Conservation (phyloP, 2,113 vertebrate genomes). For the Rana temporaria region DNA sequence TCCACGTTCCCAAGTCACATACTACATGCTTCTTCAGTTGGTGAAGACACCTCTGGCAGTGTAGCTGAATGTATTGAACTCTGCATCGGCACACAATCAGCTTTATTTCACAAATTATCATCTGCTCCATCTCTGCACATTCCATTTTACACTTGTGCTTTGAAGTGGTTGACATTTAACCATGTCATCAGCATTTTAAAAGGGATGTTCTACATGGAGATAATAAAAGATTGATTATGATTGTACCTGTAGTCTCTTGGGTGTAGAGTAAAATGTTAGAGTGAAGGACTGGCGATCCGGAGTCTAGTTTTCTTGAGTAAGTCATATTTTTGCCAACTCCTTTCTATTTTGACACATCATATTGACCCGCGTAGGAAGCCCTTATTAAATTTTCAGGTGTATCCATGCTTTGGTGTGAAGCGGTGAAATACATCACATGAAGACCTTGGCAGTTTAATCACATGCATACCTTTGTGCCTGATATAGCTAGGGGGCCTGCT, state of each 20-base stretch:
- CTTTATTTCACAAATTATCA: too few species aligned
- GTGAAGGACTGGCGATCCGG: not conserved
- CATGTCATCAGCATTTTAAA: slow-evolving; percentile 31
- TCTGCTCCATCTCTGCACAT: not conserved
- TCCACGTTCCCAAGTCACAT: too few species aligned
- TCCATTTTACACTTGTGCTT: slow-evolving; percentile 8
- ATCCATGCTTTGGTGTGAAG: not conserved
- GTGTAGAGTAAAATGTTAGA: not conserved
- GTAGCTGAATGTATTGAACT: too few species aligned
- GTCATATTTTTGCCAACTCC: not conserved
- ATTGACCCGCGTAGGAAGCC: not conserved
- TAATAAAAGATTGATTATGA: slow-evolving; percentile 37
- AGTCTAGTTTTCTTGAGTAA: not conserved
- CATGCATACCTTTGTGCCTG: too few species aligned
- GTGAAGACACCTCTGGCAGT: too few species aligned
- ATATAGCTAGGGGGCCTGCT: too few species aligned
- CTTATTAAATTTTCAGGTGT: not conserved
- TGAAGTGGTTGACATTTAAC: slow-evolving; percentile 32
- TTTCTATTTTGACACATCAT: not conserved
- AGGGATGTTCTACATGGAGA: slow-evolving; percentile 24
- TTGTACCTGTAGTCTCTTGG: not conserved
- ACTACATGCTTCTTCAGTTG: too few species aligned
- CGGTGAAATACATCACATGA: not conserved
- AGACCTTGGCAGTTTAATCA: not conserved
- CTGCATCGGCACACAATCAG: too few species aligned